Percentiles rank a stretch among this genome's conserved stretches.
Conservation (phyloP, 1,140 invertebrate species). For the Stegodyphus mimosarum region DNA sequence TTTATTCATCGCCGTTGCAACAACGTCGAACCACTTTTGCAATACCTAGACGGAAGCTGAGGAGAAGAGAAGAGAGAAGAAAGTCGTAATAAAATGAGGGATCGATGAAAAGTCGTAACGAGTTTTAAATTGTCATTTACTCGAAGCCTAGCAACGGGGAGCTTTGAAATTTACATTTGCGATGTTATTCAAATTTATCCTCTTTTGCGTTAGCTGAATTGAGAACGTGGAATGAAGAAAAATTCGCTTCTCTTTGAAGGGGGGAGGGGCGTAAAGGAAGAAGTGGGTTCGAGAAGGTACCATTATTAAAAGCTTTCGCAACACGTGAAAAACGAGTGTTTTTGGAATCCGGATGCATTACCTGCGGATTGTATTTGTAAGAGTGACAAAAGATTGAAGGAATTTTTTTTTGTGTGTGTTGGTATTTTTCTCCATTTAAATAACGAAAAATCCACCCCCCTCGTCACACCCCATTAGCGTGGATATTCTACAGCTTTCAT, state of each 20-base stretch:
- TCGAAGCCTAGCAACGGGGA: conserved; percentile 32
- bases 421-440: background rate
- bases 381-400: background rate
- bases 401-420: background rate
- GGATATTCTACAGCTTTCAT: too few relatives aligned
- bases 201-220: background rate
- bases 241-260: background rate
- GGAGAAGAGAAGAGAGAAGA: background rate
- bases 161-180: conserved; percentile 58
- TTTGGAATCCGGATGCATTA: conserved; percentile 36
- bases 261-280: background rate
- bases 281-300: conserved; percentile 30
- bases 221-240: background rate
- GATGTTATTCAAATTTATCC: conserved; percentile 60
- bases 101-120: conserved; percentile 58
- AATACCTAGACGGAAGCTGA: background rate
- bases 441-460: too few relatives aligned
- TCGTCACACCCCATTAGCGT: too few relatives aligned
- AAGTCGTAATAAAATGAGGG: conserved; percentile 57
- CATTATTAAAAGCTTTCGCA: conserved; percentile 57
- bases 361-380: conserved; percentile 21
- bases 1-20: conserved; percentile 3
- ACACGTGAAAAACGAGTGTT: conserved; percentile 35
- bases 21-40: background rate
- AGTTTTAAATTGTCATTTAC: conserved; percentile 58